Percentiles rank a stretch among this genome's conserved stretches.
Evolutionary conservation across 2,113 vertebrate genomes (phyloP).

Genomic region (Egretta garzetta): DNA sequence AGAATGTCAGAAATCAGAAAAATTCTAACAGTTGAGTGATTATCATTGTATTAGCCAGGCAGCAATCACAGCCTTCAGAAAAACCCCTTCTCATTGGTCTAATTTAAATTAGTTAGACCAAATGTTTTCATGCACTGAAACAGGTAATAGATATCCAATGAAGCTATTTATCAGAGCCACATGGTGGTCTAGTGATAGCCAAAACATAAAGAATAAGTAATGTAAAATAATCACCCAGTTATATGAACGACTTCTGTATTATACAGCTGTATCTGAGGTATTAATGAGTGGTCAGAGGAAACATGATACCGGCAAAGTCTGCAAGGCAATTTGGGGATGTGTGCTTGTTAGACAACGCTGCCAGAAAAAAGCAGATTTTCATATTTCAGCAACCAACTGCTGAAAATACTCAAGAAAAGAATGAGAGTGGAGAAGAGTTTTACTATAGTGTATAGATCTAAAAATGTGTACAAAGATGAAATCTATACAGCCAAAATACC

Average conservation of each 20-base stretch:
- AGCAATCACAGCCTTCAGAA: background rate
- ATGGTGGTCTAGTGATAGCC: background rate
- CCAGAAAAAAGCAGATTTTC: background rate
- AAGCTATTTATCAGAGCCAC: background rate
- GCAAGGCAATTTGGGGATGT: background rate
- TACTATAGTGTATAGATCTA: background rate
- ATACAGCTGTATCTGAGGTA: background rate
- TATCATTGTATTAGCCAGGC: background rate
- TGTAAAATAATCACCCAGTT: background rate
- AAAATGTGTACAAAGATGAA: background rate
- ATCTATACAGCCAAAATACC: background rate
- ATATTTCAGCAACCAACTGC: background rate
- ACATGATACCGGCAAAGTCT: background rate
- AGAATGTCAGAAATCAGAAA: background rate
- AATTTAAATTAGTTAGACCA: background rate
- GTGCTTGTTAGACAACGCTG: background rate
- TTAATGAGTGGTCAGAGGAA: background rate
- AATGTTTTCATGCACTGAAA: background rate
- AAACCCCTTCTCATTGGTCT: background rate
- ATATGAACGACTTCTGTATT: background rate
- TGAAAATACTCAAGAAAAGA: background rate
- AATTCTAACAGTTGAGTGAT: background rate
- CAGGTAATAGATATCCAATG: background rate
- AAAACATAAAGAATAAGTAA: background rate
- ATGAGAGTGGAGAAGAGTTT: background rate